phyloP scores from a whole-genome alignment of 2,888 invertebrate species.

The Lasioglossum calceatum region DNA sequence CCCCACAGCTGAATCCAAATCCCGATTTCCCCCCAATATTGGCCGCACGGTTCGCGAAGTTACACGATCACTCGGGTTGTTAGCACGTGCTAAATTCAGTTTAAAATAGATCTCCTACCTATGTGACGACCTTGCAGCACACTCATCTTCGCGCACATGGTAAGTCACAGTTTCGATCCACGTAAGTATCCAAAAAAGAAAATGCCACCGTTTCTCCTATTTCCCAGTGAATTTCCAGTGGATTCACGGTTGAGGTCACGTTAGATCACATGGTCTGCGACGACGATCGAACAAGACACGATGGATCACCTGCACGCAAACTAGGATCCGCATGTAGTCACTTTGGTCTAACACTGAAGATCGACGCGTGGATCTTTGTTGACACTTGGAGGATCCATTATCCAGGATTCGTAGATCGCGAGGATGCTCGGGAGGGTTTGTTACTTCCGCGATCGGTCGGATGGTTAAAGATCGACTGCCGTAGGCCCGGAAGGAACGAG shows the following conservation, averaged over 20 bases:
- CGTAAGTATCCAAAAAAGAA: slow-evolving; percentile 25
- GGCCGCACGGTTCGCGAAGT: background rate
- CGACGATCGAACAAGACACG: slow-evolving; percentile 14
- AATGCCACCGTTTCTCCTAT: background rate
- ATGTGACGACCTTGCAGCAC: slow-evolving; percentile 83
- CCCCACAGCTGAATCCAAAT: background rate
- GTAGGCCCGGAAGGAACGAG: slow-evolving; percentile 66
- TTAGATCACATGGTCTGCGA: slow-evolving; percentile 21
- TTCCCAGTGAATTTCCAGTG: background rate
- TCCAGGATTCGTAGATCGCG: background rate
- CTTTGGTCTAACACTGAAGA: background rate
- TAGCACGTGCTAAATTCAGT: background rate
- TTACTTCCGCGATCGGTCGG: slow-evolving; percentile 16
- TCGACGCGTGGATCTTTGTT: background rate
- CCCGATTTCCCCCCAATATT: background rate
- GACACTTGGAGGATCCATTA: slow-evolving; percentile 35
- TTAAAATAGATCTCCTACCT: slow-evolving; percentile 75
- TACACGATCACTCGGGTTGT: background rate
- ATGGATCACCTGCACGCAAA: background rate
- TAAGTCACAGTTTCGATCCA: slow-evolving; percentile 56
- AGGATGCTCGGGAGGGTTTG: background rate
- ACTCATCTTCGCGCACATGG: slow-evolving; percentile 84
- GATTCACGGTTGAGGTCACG: background rate
- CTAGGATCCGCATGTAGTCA: background rate
- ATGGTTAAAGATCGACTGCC: background rate